Base-by-base conservation (phyloP, 2,113 vertebrate species). In the Ageneiosus marmoratus region DNA sequence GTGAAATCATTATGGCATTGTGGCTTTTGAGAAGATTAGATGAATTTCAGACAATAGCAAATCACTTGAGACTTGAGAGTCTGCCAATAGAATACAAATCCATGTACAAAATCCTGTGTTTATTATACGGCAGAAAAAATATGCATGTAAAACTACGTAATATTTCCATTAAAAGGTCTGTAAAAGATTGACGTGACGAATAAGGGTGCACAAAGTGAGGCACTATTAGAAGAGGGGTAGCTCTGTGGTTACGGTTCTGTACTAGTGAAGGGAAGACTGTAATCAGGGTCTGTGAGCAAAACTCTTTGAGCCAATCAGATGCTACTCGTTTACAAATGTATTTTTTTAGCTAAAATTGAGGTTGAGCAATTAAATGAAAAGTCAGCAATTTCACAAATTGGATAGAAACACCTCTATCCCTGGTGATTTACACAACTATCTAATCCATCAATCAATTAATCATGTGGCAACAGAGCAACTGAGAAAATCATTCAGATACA, bases 1-100 rank as follows among this genome's bases (percentile, higher is more conserved):
- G 6, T 56, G 72, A 85, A 56, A 81, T 32, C 10, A 53, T 51
- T 37, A 41, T 41, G 18, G 24, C 73, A 74, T 20, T 74, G 72
- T 46, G 58, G 48, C 32, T 37, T 55, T 80, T 44, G 22, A n/a
- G 48, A n/a, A 53, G 9, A 69, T 7, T 11, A 13, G 46, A 13
- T 69, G 51, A 29, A 58, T 73, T 73, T 60, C 16, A 73, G 20
- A 73, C 34, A 44, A 41, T 73, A 20, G 79, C 37, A 56, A 72
- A 72, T 69, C 24, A 46, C 37, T 44, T 58, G 73, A 11, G 18
- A 55, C 73, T 32, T 53, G 27, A 74, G 48, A 74, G 32, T 9
- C n/a, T 75, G 29, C 73, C 27, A 55, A 76, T 22, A 37, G 29
- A 37, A 55, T 15, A 24, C 50, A 55, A n/a, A 55, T 76, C 32